A percentile compares a stretch with the other conserved stretches of the same genome.
Conservation (phyloP, 2,888 invertebrate species). For the Unio pictorum region DNA sequence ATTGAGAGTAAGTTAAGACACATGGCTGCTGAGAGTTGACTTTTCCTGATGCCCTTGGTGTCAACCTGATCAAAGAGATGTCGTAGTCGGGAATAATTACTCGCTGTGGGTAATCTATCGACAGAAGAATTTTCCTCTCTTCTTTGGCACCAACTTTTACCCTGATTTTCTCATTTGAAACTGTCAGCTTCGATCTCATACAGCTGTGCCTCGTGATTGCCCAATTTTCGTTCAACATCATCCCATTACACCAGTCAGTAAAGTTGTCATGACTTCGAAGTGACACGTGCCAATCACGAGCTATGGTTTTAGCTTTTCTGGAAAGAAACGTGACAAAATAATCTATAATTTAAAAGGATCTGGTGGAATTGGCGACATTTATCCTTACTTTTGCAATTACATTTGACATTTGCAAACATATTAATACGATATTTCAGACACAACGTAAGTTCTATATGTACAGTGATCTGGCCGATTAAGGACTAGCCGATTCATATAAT, state of each 20-base stretch:
- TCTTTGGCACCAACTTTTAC: constrained; percentile 37
- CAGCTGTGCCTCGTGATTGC: constrained; percentile 28
- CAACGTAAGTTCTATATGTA: no score
- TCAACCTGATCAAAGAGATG: constrained; percentile 29
- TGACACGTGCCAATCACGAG: constrained; percentile 40
- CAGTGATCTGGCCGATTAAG: no score
- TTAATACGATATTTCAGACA: no score
- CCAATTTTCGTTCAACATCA: constrained; percentile 36
- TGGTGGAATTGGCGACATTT: no score
- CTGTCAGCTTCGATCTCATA: constrained; percentile 11
- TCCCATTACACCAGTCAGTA: constrained; percentile 27
- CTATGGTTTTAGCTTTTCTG: constrained; percentile 32
- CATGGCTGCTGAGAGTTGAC: constrained; percentile 23
- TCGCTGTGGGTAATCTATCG: constrained; percentile 13
- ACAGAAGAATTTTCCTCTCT: constrained; percentile 18
- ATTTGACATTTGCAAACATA: no score
- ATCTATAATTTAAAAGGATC: no score
- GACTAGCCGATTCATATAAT: no score
- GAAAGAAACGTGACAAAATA: constrained; percentile 3
- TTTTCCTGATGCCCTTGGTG: constrained; percentile 9
- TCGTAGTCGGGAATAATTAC: constrained; percentile 21
- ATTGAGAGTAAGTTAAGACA: constrained; percentile 40
- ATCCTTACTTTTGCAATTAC: no score
- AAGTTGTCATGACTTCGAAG: constrained; percentile 21
- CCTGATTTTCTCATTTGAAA: constrained; percentile 15